Evolutionary conservation across 2,888 invertebrate genomes (phyloP), one percentile per base, ranked within the genome.

Genomic region (Amblyteles armatorius): DNA sequence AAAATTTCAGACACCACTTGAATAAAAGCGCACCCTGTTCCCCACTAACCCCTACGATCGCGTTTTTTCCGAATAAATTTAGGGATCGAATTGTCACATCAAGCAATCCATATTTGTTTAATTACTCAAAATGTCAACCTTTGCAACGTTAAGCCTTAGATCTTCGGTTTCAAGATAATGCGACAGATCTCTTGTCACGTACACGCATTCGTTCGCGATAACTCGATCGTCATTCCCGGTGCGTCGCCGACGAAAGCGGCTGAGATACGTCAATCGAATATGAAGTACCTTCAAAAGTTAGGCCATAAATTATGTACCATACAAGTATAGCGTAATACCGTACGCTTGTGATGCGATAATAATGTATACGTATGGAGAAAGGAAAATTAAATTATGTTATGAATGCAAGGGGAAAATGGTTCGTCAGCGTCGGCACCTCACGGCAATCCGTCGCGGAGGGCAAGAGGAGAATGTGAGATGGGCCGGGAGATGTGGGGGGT

Each of bases 331-430:
- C 29, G 63, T n/a, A 29, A 63, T 33, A 33, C 29, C 33, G 57
- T 33, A 16, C 33, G 44, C 7, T 63, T 2, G 29, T 7, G 29
- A n/a, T 63, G 29, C 63, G 63, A 63, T 63, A n/a, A 48, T 63
- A 63, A 33, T 33, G 13, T 16, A 63, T 33, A 63, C 63, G 63
- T 71, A 72, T 22, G 50, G 57, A 40, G 65, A 77, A 73, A 57
- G 67, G 63, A 65, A 57, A 78, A 82, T 82, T 44, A 65, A 82
- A 82, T 82, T 82, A 82, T 82, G 67, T 73, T 78, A 78, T 82
- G 76, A 77, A 77, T 78, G 82, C 77, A 67, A 55, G 77, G 57
- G 44, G 72, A 78, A 78, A 78, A 78, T 77, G 82, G 82, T 77
- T 82, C 82, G 82, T 77, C 77, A 82, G 77, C 82, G 77, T 82